phyloP scores from a whole-genome alignment of 2,113 vertebrate genomes.

The Apodemus sylvaticus region DNA sequence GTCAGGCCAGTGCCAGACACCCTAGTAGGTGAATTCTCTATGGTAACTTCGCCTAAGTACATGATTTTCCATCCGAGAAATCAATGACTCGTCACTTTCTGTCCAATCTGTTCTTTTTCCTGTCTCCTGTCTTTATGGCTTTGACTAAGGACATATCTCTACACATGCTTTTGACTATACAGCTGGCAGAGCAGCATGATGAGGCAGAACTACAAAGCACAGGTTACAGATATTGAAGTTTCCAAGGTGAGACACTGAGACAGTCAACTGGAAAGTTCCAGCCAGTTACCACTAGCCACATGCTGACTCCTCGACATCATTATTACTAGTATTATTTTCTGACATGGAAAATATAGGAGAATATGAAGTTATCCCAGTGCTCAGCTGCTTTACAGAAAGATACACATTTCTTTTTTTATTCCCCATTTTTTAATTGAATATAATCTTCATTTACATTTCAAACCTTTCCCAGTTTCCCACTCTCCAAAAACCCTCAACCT shows the following conservation, averaged over 20 bases:
- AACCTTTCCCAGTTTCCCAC: too few species aligned
- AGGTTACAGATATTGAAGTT: background rate
- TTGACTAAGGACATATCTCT: constrained; percentile 23
- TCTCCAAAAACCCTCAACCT: too few species aligned
- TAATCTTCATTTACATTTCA: too few species aligned
- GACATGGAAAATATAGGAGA: background rate
- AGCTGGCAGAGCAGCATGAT: background rate
- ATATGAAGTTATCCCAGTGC: background rate
- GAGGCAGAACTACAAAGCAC: background rate
- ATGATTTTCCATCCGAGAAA: background rate
- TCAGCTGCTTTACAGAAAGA: background rate
- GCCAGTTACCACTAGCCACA: background rate
- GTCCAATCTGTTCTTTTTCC: constrained; percentile 30
- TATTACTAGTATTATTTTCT: background rate
- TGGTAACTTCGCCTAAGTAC: constrained; percentile 1
- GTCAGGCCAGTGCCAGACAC: background rate
- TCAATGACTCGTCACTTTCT: constrained; percentile 19
- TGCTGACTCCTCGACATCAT: background rate
- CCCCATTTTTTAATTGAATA: too few species aligned
- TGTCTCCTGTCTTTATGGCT: constrained; percentile 14
- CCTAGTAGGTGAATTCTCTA: constrained; percentile 36
- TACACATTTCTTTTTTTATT: too few species aligned
- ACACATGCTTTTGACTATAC: background rate
- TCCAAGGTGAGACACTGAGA: background rate
- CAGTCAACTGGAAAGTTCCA: background rate